Conservation (phyloP, 2,888 invertebrate species). For the Nomada fucata region DNA sequence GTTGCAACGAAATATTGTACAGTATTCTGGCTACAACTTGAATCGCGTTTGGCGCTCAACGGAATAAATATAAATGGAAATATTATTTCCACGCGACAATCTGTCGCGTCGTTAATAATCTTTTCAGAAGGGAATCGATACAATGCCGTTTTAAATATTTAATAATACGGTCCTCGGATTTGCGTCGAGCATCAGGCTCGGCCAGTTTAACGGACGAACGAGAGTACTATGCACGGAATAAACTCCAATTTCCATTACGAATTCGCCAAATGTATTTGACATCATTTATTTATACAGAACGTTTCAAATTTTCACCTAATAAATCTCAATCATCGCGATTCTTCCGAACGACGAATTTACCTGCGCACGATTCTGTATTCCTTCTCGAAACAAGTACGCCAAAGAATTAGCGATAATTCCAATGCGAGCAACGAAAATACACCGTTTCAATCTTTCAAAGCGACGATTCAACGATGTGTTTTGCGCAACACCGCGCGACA, state of each 20-base stretch:
- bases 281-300: neutral
- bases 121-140: too few relatives aligned
- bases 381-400: neutral
- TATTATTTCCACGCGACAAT: too few relatives aligned
- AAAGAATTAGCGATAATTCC: neutral
- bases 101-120: too few relatives aligned
- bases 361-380: neutral
- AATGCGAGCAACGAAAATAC: neutral
- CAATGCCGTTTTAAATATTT: too few relatives aligned
- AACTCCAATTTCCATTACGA: too few relatives aligned
- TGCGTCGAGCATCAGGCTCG: too few relatives aligned
- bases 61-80: too few relatives aligned
- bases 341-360: neutral
- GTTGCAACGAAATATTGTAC: neutral
- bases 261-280: too few relatives aligned
- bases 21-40: neutral
- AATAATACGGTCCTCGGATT: too few relatives aligned
- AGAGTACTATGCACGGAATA: too few relatives aligned
- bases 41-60: too few relatives aligned
- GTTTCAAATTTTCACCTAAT: neutral
- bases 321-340: neutral
- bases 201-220: too few relatives aligned
- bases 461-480: constrained; percentile 10
- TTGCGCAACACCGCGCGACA: constrained; percentile 1
- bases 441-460: neutral